Evolutionary conservation across 2,113 vertebrate genomes (phyloP), one percentile per base, ranked within the genome.

Genomic region (Sakesphorus luctuosus): DNA sequence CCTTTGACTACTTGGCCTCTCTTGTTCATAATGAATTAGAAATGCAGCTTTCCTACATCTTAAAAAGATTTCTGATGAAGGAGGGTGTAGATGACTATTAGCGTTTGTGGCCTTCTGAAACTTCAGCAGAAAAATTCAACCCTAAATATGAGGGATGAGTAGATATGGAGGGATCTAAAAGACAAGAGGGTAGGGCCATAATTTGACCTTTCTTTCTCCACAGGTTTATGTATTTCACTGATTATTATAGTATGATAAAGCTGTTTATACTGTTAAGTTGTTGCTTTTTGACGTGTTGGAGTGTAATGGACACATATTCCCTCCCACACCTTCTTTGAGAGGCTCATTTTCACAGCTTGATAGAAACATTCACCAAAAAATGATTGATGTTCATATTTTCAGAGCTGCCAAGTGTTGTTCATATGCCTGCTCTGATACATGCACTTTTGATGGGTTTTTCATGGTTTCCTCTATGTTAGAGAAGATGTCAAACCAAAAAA

Each of bases 331-430:
- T 87, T 26, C 56, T 65, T 67, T 65, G 47, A 72, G 87, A 74
- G 26, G 33, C 44, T 74, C 13, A 59, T 87, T 93, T 93, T 89
- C 73, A 75, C 56, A 95, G 69, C 52, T 9, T 75, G 62, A 89
- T 77, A 84, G 81, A 78, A 62, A 75, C 25, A 38, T 50, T 43
- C 16, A 36, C 69, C 46, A 80, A 79, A 89, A 75, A 66, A 65
- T 90, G 65, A 86, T 66, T 73, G 55, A 91, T 84, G 68, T 50
- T 94, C 50, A 13, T 77, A 46, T 74, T 91, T 92, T 89, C 43
- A 93, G 59, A 87, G 80, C 65, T 87, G 59, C 80, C 55, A 71
- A 84, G 46, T 35, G 43, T 83, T 84, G 46, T 77, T 92, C 52
- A 17, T 77, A 43, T 65, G 47, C 33, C 43, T 92, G 65, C 59